Conservation (phyloP, 2,888 invertebrate species). For the Lapara coniferarum region DNA sequence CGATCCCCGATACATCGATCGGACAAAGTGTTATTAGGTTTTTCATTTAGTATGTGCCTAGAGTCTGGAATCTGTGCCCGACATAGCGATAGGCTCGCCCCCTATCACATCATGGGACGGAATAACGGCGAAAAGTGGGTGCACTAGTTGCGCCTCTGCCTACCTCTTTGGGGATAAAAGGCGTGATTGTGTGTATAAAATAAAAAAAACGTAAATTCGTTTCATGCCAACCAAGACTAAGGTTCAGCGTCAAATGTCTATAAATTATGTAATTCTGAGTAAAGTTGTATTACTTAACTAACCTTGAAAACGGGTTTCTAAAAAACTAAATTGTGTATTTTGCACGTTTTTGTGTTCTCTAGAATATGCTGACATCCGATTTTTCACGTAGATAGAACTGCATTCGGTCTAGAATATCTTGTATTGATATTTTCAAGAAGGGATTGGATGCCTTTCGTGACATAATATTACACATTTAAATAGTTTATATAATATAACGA, state of each 20-base stretch:
- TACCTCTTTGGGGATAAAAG: no score
- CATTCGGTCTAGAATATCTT: neutral
- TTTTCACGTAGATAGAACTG: neutral
- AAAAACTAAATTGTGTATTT: slow-evolving; percentile 18
- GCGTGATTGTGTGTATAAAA: no score
- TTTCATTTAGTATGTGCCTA: no score
- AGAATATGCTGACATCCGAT: slow-evolving; percentile 17
- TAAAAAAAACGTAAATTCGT: neutral
- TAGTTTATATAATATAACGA: no score
- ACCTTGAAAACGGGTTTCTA: slow-evolving; percentile 20
- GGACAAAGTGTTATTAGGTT: no score
- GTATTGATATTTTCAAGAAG: neutral
- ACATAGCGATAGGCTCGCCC: no score
- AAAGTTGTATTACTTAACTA: slow-evolving; percentile 16
- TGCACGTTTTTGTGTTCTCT: slow-evolving; percentile 8
- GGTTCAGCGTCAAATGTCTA: neutral
- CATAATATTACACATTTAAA: no score
- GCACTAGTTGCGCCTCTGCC: no score
- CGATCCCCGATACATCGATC: no score
- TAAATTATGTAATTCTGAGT: slow-evolving; percentile 14
- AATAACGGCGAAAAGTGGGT: no score
- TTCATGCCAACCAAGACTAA: neutral
- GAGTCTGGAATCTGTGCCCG: no score
- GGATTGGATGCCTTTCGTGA: neutral
- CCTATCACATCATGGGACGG: no score